phyloP scores from a whole-genome alignment of 2,113 vertebrate species.

The Oriolus oriolus region DNA sequence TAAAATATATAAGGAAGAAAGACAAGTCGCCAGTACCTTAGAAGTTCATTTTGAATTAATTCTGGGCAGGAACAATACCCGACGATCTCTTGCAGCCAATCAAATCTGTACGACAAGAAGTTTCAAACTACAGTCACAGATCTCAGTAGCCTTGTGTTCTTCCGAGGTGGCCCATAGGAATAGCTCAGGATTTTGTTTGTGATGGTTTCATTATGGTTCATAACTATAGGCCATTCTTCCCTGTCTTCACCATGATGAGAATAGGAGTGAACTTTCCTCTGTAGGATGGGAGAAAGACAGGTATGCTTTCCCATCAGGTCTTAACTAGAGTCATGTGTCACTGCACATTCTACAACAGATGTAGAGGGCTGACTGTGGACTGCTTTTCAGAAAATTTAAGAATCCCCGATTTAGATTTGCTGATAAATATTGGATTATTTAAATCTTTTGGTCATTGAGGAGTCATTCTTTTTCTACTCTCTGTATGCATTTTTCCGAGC shows the following conservation, averaged over 20 bases:
- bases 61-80: neutral
- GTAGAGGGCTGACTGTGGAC: neutral
- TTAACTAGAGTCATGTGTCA: neutral
- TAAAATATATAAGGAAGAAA: neutral
- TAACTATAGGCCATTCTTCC: neutral
- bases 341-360: neutral
- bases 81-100: accelerated
- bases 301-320: neutral
- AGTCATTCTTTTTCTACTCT: neutral
- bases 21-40: neutral
- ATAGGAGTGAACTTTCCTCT: neutral
- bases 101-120: neutral
- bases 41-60: neutral
- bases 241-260: neutral
- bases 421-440: neutral
- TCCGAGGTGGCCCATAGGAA: neutral
- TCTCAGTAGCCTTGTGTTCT: neutral
- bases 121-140: neutral
- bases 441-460: neutral
- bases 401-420: neutral
- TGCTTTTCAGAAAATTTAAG: neutral
- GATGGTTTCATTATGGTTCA: neutral
- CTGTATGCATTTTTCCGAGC: neutral
- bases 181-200: neutral
- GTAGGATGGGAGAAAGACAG: neutral